Evolutionary conservation across 1,140 invertebrate species (phyloP).

Genomic region (Macrocentrus cingulum): DNA sequence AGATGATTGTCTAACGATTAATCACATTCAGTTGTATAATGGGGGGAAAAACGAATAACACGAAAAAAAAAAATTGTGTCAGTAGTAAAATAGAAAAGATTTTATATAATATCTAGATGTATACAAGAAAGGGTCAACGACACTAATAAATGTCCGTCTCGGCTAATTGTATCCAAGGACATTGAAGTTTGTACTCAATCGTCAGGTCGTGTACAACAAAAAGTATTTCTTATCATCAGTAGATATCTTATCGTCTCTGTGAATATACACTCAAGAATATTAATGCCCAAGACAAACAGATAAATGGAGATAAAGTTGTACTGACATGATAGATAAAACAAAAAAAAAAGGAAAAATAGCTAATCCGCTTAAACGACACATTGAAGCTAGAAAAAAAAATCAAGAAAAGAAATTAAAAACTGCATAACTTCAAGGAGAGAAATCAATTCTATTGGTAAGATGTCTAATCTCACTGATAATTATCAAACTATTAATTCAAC

Average conservation of each 20-base stretch:
- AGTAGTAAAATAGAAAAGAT: background rate
- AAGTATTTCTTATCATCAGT: background rate
- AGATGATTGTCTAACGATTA: background rate
- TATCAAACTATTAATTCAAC: conserved; percentile 13
- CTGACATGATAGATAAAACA: conserved; percentile 13
- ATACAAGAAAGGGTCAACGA: background rate
- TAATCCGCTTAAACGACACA: background rate
- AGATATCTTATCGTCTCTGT: conserved; percentile 27
- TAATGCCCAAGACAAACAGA: conserved; percentile 29
- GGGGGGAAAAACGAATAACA: too few relatives aligned
- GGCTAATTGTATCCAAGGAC: background rate
- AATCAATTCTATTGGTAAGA: too few relatives aligned
- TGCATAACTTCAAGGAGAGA: too few relatives aligned
- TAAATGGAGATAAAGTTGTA: conserved; percentile 18
- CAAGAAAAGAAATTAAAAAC: conserved; percentile 2
- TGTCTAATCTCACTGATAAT: too few relatives aligned
- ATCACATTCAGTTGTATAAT: background rate
- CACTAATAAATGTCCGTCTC: background rate
- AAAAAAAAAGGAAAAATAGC: background rate
- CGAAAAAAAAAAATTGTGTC: background rate
- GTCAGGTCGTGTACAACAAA: background rate
- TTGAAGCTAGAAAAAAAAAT: background rate
- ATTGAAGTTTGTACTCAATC: conserved; percentile 1
- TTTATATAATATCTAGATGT: too few relatives aligned
- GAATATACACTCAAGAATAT: conserved; percentile 21